Percentiles rank a stretch among this genome's conserved stretches.
Evolutionary conservation across 2,113 vertebrate genomes (phyloP).

Genomic region (Glareola pratincola): DNA sequence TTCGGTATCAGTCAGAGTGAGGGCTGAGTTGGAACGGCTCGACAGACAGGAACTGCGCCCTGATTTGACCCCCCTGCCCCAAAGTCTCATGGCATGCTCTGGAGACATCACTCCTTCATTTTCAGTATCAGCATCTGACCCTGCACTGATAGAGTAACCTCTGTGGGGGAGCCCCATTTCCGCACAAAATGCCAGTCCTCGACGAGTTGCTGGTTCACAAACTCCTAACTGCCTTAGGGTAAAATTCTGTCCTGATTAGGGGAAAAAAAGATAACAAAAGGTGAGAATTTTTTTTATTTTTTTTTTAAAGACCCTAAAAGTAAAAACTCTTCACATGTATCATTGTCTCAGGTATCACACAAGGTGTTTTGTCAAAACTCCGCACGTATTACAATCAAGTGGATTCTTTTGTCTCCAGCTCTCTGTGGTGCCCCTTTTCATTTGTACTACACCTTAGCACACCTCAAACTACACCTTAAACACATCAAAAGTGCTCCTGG

Average conservation of each 20-base stretch:
- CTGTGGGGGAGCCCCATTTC: constrained; percentile 95
- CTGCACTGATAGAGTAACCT: constrained; percentile 89
- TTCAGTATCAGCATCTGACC: constrained; percentile 88
- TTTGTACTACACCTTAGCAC: background rate
- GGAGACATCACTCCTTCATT: constrained; percentile 92
- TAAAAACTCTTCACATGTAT: constrained; percentile 31
- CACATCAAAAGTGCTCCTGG: background rate
- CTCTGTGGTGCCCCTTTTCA: background rate
- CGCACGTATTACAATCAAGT: background rate
- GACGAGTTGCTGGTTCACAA: constrained; percentile 89
- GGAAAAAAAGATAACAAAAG: constrained; percentile 75
- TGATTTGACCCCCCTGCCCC: constrained; percentile 92
- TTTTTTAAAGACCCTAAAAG: background rate
- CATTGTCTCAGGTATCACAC: background rate
- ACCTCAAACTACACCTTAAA: no score
- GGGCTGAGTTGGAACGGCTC: constrained; percentile 95
- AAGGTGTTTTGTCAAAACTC: background rate
- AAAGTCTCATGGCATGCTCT: constrained; percentile 93
- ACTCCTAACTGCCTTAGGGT: constrained; percentile 97
- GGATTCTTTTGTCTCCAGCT: constrained; percentile 10
- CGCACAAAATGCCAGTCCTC: constrained; percentile 93
- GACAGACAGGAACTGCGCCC: constrained; percentile 93
- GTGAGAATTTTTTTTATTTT: constrained; percentile 50
- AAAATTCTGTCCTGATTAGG: constrained; percentile 93
- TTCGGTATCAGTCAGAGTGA: constrained; percentile 97